Base-by-base conservation (phyloP, 2,797 vertebrate genomes). In the Ctenopoma multispine region DNA sequence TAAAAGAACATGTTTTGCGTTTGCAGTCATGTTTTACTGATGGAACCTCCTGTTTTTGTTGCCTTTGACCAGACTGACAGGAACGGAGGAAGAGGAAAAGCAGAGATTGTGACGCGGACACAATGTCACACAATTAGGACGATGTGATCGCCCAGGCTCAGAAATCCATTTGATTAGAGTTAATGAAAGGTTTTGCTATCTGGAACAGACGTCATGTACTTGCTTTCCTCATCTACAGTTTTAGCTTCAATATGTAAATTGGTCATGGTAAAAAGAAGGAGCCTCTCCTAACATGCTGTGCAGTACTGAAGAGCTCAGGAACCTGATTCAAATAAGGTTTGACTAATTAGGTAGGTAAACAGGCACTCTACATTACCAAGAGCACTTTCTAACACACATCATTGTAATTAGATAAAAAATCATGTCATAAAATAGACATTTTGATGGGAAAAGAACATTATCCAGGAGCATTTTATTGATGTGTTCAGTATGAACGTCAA, bases 241-340 rank as follows among this genome's bases (percentile, higher is more conserved):
- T 1, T 24, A 14, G 10, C 23, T 43, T 17, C 27, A 63, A 4
- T 21, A 6, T 27, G 7, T 51, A 50, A 63, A 62, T 34, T 31
- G 48, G 34, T 31, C 29, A 7, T 7, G 1, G 29, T 48, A 31
- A 48, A 40, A n/a, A 6, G 21, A 40, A 60, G 14, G 9, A 57
- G 21, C 44, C 57, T 69, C 11, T 56, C 46, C 55, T 43, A 69
- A 38, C 63, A 68, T 49, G 34, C 48, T 67, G 57, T 5, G 43
- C 3, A 20, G 29, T 27, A 17, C 8, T 48, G 13, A 14, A 2
- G 15, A 43, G 17, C 41, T 18, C 1, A n/a, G 29, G 15, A 41
- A 41, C 36, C n/a, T 50, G 23, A 13, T 61, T 51, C 6, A 38
- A 4, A 46, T 15, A 51, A n/a, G 27, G 7, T 11, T 34, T 31